A percentile compares a stretch with the other conserved stretches of the same genome.
phyloP scores from a whole-genome alignment of 2,113 vertebrate species.

The Cryptoleucopteryx plumbea region DNA sequence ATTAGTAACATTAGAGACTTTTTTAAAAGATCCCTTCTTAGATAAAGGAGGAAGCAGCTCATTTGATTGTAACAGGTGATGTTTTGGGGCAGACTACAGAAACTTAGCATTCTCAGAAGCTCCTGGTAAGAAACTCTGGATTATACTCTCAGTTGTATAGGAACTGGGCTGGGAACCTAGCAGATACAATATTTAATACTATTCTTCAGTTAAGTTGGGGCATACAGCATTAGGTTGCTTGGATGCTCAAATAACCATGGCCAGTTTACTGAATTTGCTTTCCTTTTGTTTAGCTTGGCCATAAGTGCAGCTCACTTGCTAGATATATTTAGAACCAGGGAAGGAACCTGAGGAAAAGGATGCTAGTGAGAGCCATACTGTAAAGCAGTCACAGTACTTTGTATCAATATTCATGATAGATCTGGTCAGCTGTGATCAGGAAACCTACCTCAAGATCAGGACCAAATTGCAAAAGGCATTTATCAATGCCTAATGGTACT shows the following conservation, averaged over 20 bases:
- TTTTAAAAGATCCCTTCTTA: neutral
- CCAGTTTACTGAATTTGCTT: neutral
- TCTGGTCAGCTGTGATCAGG: neutral
- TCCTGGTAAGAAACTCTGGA: neutral
- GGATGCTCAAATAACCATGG: neutral
- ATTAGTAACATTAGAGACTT: neutral
- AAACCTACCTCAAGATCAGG: neutral
- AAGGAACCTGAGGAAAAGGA: neutral
- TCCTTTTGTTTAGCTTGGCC: neutral
- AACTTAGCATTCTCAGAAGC: neutral
- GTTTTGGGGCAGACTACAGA: neutral
- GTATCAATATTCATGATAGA: neutral
- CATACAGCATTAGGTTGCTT: no score
- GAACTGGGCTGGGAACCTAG: neutral
- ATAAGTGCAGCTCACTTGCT: neutral
- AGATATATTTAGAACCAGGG: neutral
- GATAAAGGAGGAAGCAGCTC: neutral
- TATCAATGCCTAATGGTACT: neutral
- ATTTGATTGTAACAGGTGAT: neutral
- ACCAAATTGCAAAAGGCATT: neutral
- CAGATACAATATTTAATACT: neutral
- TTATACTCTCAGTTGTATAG: neutral
- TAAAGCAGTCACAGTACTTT: neutral
- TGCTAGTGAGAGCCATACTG: neutral
- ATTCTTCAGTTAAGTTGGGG: neutral